These are phyloP conservation scores for Himalopsyche japonica DNA, from an alignment of 2,888 invertebrate genomes.

Conservation along the genomic window DNA sequence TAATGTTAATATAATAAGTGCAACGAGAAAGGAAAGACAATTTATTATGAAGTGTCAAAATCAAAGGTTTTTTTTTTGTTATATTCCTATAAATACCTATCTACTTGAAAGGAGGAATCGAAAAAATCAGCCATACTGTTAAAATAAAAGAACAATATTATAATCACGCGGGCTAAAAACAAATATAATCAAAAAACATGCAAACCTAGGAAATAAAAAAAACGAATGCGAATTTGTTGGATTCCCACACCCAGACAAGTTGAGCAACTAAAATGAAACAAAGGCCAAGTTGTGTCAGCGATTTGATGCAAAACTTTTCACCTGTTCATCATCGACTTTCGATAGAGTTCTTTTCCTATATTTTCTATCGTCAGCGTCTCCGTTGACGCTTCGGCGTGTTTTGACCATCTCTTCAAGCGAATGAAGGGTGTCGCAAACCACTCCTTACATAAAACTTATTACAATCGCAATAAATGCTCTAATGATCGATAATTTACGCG, in stretches of 20 bases:
- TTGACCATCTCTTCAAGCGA: slow-evolving; percentile 51
- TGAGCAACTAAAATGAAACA: slow-evolving; percentile 7
- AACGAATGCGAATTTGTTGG: neutral
- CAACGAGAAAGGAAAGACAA: neutral
- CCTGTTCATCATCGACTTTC: slow-evolving; percentile 59
- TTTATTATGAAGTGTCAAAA: neutral
- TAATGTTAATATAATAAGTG: neutral
- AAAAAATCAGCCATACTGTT: neutral
- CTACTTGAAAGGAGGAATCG: neutral
- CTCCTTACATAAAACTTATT: slow-evolving; percentile 25
- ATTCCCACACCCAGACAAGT: neutral
- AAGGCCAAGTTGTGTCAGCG: slow-evolving; percentile 1
- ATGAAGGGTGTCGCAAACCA: slow-evolving; percentile 13
- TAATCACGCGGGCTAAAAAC: neutral
- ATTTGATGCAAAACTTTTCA: slow-evolving; percentile 44
- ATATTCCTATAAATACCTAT: neutral
- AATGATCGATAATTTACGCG: neutral
- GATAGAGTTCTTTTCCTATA: slow-evolving; percentile 56
- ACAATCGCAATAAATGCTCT: neutral
- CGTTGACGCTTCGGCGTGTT: slow-evolving; percentile 61
- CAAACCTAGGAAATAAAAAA: neutral
- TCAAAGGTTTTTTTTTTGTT: neutral
- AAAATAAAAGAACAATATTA: neutral
- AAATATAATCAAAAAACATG: neutral
- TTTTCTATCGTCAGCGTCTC: slow-evolving; percentile 58